Conservation (phyloP, 2,113 vertebrate genomes). For the Irena cyanogastra region DNA sequence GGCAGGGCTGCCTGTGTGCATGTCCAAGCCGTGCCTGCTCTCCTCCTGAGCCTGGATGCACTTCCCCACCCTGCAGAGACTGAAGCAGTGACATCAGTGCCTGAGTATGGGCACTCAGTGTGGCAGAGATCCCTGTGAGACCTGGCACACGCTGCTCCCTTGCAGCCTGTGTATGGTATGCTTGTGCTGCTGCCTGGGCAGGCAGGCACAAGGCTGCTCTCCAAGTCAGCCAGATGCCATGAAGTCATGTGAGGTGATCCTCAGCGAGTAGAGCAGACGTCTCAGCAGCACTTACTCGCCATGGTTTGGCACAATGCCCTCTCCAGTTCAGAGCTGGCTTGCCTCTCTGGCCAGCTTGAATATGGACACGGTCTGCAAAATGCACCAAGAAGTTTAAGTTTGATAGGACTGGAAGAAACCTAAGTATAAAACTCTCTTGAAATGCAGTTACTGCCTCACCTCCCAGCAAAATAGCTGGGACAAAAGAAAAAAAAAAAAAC, state of each 20-base stretch:
- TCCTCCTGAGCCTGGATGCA: neutral
- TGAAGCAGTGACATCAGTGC: neutral
- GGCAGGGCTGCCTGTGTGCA: neutral
- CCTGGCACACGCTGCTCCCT: neutral
- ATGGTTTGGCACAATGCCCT: neutral
- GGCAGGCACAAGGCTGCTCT: neutral
- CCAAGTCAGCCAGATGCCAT: constrained; percentile 36
- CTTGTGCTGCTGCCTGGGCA: neutral
- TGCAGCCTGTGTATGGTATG: neutral
- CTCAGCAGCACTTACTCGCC: neutral
- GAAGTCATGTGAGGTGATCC: constrained; percentile 28
- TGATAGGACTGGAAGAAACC: neutral
- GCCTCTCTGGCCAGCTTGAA: neutral
- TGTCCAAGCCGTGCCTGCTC: rapidly evolving
- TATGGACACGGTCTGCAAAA: neutral
- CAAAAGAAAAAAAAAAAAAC: neutral
- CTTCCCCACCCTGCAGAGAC: neutral
- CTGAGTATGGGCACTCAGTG: neutral
- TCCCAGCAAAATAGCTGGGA: neutral
- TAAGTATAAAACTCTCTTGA: neutral
- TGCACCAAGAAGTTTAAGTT: neutral
- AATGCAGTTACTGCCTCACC: neutral
- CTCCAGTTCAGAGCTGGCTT: neutral
- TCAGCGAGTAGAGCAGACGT: neutral
- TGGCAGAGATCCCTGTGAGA: neutral